Evolutionary conservation across 2,797 vertebrate species (phyloP).

Genomic region (Sebastes iracundus): DNA sequence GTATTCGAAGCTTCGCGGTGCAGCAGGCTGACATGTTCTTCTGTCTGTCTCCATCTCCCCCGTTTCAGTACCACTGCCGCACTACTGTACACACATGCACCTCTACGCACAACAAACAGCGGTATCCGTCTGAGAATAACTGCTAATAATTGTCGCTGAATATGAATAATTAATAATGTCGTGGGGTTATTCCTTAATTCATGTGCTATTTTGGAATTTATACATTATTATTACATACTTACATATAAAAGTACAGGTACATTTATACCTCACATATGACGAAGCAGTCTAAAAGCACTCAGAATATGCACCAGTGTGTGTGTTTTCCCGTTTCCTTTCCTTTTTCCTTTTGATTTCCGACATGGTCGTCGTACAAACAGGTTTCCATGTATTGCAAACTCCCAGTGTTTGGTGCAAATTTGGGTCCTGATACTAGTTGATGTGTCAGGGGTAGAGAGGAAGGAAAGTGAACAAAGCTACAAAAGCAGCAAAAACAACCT

Average conservation of each 20-base stretch:
- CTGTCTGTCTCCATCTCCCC: no score
- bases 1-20: no score
- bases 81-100: no score
- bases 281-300: neutral
- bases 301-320: neutral
- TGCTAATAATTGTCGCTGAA: no score
- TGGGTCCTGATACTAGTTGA: neutral
- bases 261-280: neutral
- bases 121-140: no score
- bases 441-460: neutral
- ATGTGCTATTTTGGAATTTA: no score
- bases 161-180: no score
- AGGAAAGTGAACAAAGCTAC: neutral
- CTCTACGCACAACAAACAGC: no score
- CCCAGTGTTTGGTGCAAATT: neutral
- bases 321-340: fast-evolving
- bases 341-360: neutral
- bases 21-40: no score
- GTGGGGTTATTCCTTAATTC: no score
- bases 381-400: neutral
- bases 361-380: neutral
- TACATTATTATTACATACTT: no score
- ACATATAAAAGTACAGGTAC: neutral
- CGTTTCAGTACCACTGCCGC: no score
- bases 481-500: neutral